Base-by-base conservation (phyloP, 2,888 invertebrate species). In the Plebejus melissa region DNA sequence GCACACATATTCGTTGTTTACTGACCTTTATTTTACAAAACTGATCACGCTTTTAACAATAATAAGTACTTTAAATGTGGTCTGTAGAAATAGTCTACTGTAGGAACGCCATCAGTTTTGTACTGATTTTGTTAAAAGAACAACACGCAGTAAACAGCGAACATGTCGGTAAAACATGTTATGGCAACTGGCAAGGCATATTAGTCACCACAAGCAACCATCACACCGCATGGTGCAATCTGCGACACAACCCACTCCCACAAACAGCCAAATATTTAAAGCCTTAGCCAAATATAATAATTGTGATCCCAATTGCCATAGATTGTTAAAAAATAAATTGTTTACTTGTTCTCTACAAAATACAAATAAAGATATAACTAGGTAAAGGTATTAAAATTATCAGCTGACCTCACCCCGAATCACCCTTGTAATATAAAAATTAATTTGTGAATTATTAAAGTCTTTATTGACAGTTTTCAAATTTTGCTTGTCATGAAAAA, bases 201-300 rank as follows among this genome's bases (percentile, higher is more conserved):
- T 76, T 76, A 76, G 76, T 75, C 75, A 72, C 76, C 65, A 60
- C 65, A 65, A 65, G 65, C 65, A 16, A 36, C 65, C 65, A 36
- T 28, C 28, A 60, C 60, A 60, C 32, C 32, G 32, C 65, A 32
- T 13, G 65, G 65, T 65, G 32, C 32, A 32, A 32, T 16, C 65
- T 13, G 65, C 65, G 32, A 13, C 65, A 65, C 65, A 65, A 65
- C 28, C 60, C 60, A 65, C 28, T 65, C 60, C 60, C 32, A 28
- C 60, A 28, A 28, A 65, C 60, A 65, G 32, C 65, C 65, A 65
- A 65, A 65, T 65, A 65, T 65, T 65, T 11, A 60, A 60, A 22
- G 22, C 22, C 22, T 22, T 22, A 22, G 28, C 60, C 60, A 60
- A 60, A 60, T 46, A 46, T 46, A 22, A 11, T 36, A n/a, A 22